Base-by-base conservation (phyloP, 2,113 vertebrate genomes). In the Ochotona princeps region DNA sequence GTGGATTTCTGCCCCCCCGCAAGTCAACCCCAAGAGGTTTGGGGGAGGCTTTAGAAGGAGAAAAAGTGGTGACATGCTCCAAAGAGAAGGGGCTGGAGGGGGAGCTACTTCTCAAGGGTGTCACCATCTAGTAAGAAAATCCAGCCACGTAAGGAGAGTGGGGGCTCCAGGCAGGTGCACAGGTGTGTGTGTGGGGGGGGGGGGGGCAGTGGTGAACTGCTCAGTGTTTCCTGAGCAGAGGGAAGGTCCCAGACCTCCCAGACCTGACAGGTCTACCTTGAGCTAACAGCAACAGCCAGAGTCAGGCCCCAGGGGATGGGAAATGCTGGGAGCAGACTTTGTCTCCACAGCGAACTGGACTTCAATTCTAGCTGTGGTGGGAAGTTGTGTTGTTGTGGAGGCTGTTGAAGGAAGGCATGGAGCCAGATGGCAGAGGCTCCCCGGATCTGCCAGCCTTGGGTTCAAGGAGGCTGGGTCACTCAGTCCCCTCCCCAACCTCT, bases 261-360 rank as follows among this genome's bases (percentile, higher is more conserved):
- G 38, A 44, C 54, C 18, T 57, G 54, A 57, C 3, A n/a, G 32
- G 26, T 12, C n/a, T 0, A 17, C 2, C 28, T 1, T 14, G 51
- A 32, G 76, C 69, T 61, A 30, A 82, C 47, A 0, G 11, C 12
- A 35, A 21, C 2, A 32, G 51, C 14, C 7, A n/a, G 44, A 7
- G 21, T 0, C 1, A 4, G 21, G 60, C 49, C 13, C 0, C 2
- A 66, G 73, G 35, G 61, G n/a, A 38, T 0, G 8, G 26, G 38
- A 25, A 23, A 20, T 12, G 15, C 18, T 28, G 54, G 65, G 57
- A 17, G 13, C 35, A 20, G 80, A 35, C 35, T 23, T 65, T 32
- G 47, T 30, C 30, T 35, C 8, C 7, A 14, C 11, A n/a, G 30
- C 23, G 38, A 91, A 26, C 32, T 23, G 51, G 38, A 47, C 21